Percentiles rank a stretch among this genome's conserved stretches.
These are phyloP conservation scores for Ailurus styani DNA, from an alignment of 2,113 vertebrate genomes.

Conservation along the genomic window DNA sequence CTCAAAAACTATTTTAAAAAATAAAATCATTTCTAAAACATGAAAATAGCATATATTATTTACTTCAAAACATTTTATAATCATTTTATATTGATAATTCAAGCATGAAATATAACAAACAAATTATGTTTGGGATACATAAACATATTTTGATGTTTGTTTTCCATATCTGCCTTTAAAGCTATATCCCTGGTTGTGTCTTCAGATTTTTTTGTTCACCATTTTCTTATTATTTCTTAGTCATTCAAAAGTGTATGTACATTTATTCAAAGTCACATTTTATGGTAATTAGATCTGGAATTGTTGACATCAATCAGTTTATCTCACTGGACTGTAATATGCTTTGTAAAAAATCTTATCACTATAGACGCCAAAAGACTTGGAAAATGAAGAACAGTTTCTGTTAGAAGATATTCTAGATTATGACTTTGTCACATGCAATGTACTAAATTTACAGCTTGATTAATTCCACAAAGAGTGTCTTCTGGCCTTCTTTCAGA, in stretches of 20 bases:
- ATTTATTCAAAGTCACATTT: not conserved
- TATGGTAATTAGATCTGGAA: not conserved
- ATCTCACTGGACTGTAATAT: not conserved
- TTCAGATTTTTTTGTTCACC: not conserved
- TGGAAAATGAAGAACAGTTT: not conserved
- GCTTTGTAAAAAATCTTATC: not conserved
- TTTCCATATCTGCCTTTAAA: not conserved
- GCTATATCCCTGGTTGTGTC: not conserved
- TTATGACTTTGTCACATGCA: not conserved
- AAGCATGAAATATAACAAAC: not conserved
- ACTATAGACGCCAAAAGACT: not conserved
- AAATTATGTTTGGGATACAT: not conserved
- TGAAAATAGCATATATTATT: not conserved
- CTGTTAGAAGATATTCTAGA: not conserved
- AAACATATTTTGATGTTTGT: not conserved
- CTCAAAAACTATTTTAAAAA: not conserved
- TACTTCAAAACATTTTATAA: not conserved
- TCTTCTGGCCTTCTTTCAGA: not conserved
- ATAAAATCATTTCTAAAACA: not conserved
- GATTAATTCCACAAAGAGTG: not conserved
- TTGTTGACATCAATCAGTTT: not conserved
- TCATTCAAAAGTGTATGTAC: not conserved
- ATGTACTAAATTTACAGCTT: not conserved
- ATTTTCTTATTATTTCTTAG: not conserved
- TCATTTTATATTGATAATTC: not conserved